Evolutionary conservation across 2,888 invertebrate genomes (phyloP), one percentile per base, ranked within the genome.

Genomic region (Drosophila nr. medialis): DNA sequence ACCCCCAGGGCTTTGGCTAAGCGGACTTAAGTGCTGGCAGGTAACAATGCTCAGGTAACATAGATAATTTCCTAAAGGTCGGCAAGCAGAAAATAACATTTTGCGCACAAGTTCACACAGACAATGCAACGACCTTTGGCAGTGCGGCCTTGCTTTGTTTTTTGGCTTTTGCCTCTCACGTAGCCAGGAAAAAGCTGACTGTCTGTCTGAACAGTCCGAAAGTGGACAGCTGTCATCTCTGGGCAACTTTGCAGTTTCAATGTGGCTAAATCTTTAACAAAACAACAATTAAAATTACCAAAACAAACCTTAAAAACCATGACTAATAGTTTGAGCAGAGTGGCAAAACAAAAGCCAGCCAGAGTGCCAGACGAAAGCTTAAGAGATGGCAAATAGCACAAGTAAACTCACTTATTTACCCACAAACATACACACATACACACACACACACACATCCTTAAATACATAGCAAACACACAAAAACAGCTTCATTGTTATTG

Each of bases 31-130:
- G 40, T 59, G 42, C 62, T 34, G 48, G 77, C 54, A 64, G 69
- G 61, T 74, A 78, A 68, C 75, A 73, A 72, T 55, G 64, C 56
- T 45, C 40, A 51, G 36, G 64, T 64, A 68, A 61, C 76, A 84
- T 68, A 84, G 80, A 82, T 88, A 86, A 88, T 88, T 87, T 86
- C 83, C 81, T 83, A 86, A 88, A 87, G 80, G 83, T 73, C 83
- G 78, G 81, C 71, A 65, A 85, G 85, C 88, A 81, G 86, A 87
- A 87, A 87, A 88, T 88, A 86, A 88, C 86, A 77, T 85, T 87
- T 85, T 83, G 64, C 86, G 84, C 88, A 81, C 80, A 86, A 78
- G 80, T 83, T 80, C 68, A 81, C 77, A 80, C 71, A 81, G 80
- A 87, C 85, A 87, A 85, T 83, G 81, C 64, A 18, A 38, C 51